phyloP scores from a whole-genome alignment of 2,888 invertebrate genomes.

The Nomada fabriciana region DNA sequence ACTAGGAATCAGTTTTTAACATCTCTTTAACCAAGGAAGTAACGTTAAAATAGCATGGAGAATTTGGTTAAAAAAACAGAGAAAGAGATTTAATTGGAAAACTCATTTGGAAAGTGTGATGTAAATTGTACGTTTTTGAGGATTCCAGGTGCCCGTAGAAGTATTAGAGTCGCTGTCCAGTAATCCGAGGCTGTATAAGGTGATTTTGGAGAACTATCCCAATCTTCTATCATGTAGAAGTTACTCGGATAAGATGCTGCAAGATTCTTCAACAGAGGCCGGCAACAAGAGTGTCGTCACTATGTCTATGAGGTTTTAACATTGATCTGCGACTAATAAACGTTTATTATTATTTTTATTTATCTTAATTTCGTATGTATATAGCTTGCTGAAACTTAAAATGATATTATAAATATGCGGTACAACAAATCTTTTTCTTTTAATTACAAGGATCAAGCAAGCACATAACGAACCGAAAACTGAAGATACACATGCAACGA shows the following conservation, averaged over 20 bases:
- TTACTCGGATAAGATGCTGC: slow-evolving; percentile 88
- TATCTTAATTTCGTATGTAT: not conserved
- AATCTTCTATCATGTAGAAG: slow-evolving; percentile 88
- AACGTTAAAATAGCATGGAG: too few relatives aligned
- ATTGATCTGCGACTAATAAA: slow-evolving; percentile 38
- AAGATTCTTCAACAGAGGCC: slow-evolving; percentile 81
- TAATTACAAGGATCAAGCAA: slow-evolving; percentile 76
- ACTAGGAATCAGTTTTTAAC: too few relatives aligned
- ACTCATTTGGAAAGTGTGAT: not conserved
- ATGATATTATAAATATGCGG: not conserved
- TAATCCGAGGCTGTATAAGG: slow-evolving; percentile 89
- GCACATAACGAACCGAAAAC: slow-evolving; percentile 74
- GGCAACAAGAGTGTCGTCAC: slow-evolving; percentile 86
- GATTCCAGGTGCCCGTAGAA: slow-evolving; percentile 87
- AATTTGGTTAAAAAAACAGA: too few relatives aligned
- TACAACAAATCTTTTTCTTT: not conserved
- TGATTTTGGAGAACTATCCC: slow-evolving; percentile 91
- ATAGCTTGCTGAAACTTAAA: not conserved
- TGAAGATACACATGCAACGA: slow-evolving; percentile 47
- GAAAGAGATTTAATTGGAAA: not conserved
- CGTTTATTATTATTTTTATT: not conserved
- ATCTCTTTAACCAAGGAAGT: too few relatives aligned
- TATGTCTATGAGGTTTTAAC: slow-evolving; percentile 86
- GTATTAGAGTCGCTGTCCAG: slow-evolving; percentile 88
- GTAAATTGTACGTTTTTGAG: slow-evolving; percentile 30